Base-by-base conservation (phyloP, 1,140 invertebrate genomes). In the Tetranychus urticae region DNA sequence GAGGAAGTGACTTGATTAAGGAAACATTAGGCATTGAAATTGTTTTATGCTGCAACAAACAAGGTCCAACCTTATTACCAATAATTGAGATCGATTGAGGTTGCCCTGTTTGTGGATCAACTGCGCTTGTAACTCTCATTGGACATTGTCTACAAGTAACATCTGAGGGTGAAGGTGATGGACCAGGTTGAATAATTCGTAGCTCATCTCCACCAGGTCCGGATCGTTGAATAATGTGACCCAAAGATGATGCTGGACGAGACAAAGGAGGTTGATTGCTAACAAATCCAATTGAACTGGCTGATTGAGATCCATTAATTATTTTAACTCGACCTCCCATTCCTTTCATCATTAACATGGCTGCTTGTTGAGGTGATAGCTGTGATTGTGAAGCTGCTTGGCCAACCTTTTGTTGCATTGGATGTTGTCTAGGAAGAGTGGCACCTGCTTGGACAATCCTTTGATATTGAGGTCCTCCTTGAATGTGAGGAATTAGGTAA, bases 21-120 rank as follows among this genome's bases (percentile, higher is more conserved):
- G 59, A 33, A 34, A 52, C 59, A 37, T 60, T 60, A 35, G 59
- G 59, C 59, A 60, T 60, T 37, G 59, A 60, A 33, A 60, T 52
- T 23, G 59, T 60, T 54, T 60, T 60, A 37, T 60, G 36, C 12
- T 50, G 33, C 31, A 52, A n/a, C 46, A 39, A 36, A 14, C 34
- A 56, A 39, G 35, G n/a, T 54, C 50, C 39, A 42, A 42, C 39
- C 39, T 42, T 42, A 42, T 42, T 42, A 42, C 39, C 10, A 42
- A 42, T 42, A 42, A 42, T 42, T 42, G 39, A 6, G 5, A 42
- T 42, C 39, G 39, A 42, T 42, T 42, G 39, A 42, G 39, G 39
- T 42, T 42, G 39, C 5, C 39, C 39, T 42, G 39, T 5, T 42
- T 42, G 39, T 42, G 39, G 39, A 6, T 42, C 39, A 5, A 42